Evolutionary conservation across 2,797 vertebrate genomes (phyloP).

Genomic region (Siniperca scherzeri): DNA sequence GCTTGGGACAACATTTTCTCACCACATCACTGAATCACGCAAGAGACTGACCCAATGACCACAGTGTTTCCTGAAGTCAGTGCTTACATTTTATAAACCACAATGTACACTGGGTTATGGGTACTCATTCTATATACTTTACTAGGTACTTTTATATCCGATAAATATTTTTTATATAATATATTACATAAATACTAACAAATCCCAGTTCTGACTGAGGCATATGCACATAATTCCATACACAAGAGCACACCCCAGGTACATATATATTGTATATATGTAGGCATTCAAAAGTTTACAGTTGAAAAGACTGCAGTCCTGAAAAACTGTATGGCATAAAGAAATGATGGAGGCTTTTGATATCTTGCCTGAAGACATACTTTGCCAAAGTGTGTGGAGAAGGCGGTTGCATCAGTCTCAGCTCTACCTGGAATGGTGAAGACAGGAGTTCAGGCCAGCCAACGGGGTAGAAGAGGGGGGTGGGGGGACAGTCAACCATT

Average conservation of each 20-base stretch:
- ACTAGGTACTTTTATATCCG: background rate
- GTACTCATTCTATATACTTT: background rate
- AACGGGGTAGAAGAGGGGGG: slow-evolving; percentile 12
- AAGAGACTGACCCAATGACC: slow-evolving; percentile 9
- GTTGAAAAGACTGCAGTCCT: slow-evolving; percentile 46
- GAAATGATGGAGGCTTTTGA: slow-evolving; percentile 54
- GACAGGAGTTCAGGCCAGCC: slow-evolving; percentile 51
- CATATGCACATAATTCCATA: background rate
- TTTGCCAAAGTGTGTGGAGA: slow-evolving; percentile 51
- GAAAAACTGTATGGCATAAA: slow-evolving; percentile 44
- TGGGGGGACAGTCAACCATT: background rate
- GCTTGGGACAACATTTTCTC: slow-evolving; percentile 21
- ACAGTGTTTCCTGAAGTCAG: background rate
- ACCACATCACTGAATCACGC: slow-evolving; percentile 10
- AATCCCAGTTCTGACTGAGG: background rate
- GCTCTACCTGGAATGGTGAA: slow-evolving; percentile 44
- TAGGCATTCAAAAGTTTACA: slow-evolving; percentile 44
- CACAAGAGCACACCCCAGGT: background rate
- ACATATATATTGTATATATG: background rate
- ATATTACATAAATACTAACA: background rate
- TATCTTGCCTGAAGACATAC: slow-evolving; percentile 63
- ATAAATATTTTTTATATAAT: background rate
- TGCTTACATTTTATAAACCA: background rate
- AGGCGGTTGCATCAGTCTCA: slow-evolving; percentile 66
- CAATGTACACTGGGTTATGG: background rate